Percentiles rank a stretch among this genome's conserved stretches.
These are phyloP conservation scores for Thamnophis elegans DNA, from an alignment of 2,797 vertebrate species.

Conservation along the genomic window DNA sequence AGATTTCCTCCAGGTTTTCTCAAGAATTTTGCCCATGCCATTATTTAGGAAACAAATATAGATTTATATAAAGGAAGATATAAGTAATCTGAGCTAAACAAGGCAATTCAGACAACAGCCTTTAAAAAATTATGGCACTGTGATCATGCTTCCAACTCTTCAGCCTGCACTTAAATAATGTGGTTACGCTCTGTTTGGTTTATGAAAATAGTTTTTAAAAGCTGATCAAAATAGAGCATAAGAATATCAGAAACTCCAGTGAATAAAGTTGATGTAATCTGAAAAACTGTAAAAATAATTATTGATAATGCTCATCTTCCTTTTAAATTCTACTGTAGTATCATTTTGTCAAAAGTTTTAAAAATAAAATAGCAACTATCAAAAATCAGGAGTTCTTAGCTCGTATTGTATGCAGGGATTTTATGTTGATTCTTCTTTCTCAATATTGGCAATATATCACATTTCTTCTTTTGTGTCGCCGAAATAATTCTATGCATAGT, in stretches of 20 bases:
- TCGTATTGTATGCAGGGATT: slow-evolving; percentile 18
- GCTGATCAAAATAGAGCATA: background rate
- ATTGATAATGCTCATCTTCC: slow-evolving; percentile 33
- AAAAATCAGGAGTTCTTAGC: slow-evolving; percentile 32
- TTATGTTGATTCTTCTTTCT: slow-evolving; percentile 46
- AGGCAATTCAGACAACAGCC: slow-evolving; percentile 45
- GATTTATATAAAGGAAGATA: slow-evolving; percentile 40
- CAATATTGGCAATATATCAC: slow-evolving; percentile 33
- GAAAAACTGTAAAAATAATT: slow-evolving; percentile 11
- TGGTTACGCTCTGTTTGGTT: slow-evolving; percentile 15
- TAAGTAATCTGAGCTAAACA: slow-evolving; percentile 44
- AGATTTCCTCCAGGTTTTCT: slow-evolving; percentile 89
- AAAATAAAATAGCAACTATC: slow-evolving; percentile 13
- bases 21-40: slow-evolving; percentile 97
- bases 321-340: slow-evolving; percentile 39
- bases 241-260: slow-evolving; percentile 1
- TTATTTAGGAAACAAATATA: slow-evolving; percentile 70
- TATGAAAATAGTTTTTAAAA: slow-evolving; percentile 8
- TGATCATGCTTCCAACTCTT: background rate
- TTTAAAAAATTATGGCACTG: slow-evolving; percentile 25
- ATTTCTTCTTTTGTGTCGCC: slow-evolving; percentile 11
- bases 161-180: slow-evolving; percentile 18
- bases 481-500: slow-evolving; percentile 49
- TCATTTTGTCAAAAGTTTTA: slow-evolving; percentile 18
- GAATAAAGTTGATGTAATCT: slow-evolving; percentile 39